Evolutionary conservation across 1,140 invertebrate genomes (phyloP).

Genomic region (Brachionus angularis): DNA sequence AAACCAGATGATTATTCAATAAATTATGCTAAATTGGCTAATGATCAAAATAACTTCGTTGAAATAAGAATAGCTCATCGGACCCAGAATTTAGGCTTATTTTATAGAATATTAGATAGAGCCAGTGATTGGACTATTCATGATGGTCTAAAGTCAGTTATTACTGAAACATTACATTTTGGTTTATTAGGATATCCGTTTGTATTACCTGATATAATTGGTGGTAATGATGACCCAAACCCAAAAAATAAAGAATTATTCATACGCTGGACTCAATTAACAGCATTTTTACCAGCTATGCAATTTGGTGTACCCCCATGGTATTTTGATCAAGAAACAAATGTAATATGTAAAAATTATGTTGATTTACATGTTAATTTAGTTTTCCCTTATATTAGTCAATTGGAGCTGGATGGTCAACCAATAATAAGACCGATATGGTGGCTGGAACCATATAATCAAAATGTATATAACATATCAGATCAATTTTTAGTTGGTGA

Average conservation of each 20-base stretch:
- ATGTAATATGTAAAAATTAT: conserved; percentile 65
- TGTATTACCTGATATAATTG: conserved; percentile 84
- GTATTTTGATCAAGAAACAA: conserved; percentile 70
- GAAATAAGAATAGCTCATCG: conserved; percentile 74
- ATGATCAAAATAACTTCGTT: conserved; percentile 65
- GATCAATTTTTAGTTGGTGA: conserved; percentile 81
- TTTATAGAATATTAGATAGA: conserved; percentile 82
- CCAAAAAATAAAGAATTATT: conserved; percentile 66
- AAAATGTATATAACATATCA: conserved; percentile 69
- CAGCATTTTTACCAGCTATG: conserved; percentile 76
- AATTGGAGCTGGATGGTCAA: conserved; percentile 41
- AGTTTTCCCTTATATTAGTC: conserved; percentile 45
- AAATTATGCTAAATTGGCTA: conserved; percentile 60
- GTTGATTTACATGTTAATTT: conserved; percentile 56
- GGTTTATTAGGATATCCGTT: conserved; percentile 78
- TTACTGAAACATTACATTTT: conserved; percentile 74
- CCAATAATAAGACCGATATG: conserved; percentile 74
- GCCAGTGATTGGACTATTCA: conserved; percentile 72
- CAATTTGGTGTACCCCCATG: conserved; percentile 83
- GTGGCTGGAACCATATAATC: conserved; percentile 79
- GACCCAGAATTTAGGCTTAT: conserved; percentile 72
- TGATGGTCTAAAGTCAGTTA: conserved; percentile 76
- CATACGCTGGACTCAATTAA: conserved; percentile 79
- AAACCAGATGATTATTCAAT: conserved; percentile 40
- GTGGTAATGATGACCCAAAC: conserved; percentile 69